These are phyloP conservation scores for Melitaea cinxia DNA, from an alignment of 1,140 invertebrate species.

Conservation along the genomic window DNA sequence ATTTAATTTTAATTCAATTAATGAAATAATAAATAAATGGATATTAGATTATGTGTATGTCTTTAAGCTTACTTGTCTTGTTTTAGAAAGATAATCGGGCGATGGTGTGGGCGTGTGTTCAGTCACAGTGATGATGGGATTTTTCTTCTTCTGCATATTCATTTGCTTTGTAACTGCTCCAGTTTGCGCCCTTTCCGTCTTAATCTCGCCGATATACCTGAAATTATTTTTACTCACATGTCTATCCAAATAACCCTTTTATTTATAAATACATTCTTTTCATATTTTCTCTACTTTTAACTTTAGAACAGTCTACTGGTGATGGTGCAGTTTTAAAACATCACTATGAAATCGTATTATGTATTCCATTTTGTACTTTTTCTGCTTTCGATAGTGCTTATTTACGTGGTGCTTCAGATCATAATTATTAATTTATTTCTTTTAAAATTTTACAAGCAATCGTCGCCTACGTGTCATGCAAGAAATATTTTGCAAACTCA, in stretches of 20 bases:
- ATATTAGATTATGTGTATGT: too few relatives aligned
- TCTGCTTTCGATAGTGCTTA: neutral
- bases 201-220: slow-evolving; percentile 85
- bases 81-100: slow-evolving; percentile 88
- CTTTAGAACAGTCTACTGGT: slow-evolving; percentile 10
- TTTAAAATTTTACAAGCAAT: slow-evolving; percentile 11
- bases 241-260: neutral
- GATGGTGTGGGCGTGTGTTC: slow-evolving; percentile 95
- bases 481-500: slow-evolving; percentile 1
- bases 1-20: too few relatives aligned
- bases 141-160: slow-evolving; percentile 80
- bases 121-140: slow-evolving; percentile 98
- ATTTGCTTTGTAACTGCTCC: slow-evolving; percentile 47
- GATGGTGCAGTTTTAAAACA: slow-evolving; percentile 18
- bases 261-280: neutral
- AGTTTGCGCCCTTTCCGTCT: slow-evolving; percentile 79
- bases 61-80: slow-evolving; percentile 84
- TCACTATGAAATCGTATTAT: neutral
- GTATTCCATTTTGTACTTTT: neutral
- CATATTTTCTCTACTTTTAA: neutral
- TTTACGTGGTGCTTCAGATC: neutral
- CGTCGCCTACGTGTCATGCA: slow-evolving; percentile 14
- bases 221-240: slow-evolving; percentile 33
- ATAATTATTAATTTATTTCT: neutral
- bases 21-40: too few relatives aligned